A percentile compares a stretch with the other conserved stretches of the same genome.
Conservation (phyloP, 2,113 vertebrate genomes). For the Penelope pileata region DNA sequence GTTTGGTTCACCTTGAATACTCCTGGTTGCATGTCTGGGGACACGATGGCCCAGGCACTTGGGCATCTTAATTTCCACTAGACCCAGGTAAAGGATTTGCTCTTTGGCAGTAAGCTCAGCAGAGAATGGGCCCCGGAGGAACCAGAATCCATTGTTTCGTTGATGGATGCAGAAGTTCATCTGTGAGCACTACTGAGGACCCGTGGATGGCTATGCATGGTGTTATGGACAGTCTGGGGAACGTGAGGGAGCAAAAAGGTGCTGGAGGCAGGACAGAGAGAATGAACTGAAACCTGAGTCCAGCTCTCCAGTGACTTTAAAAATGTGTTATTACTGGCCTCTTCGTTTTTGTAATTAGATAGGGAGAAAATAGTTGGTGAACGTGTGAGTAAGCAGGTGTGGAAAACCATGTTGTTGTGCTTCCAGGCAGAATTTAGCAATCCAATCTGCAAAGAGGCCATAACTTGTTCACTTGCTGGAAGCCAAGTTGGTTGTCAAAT, state of each 20-base stretch:
- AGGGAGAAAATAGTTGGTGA: not conserved
- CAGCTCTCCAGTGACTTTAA: not conserved
- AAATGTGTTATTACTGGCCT: not conserved
- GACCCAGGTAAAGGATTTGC: conserved; percentile 20
- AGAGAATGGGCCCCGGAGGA: not conserved
- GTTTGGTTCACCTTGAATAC: not conserved
- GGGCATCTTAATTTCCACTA: not conserved
- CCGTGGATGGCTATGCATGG: not conserved
- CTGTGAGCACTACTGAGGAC: not conserved
- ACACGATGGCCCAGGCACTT: not conserved
- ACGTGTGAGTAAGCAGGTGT: not conserved
- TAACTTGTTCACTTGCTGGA: not conserved
- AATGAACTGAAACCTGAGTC: not conserved
- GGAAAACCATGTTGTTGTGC: not conserved
- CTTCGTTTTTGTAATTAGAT: not conserved
- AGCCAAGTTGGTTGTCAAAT: not conserved
- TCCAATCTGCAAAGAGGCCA: not conserved
- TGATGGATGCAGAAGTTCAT: not conserved
- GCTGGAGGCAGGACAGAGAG: not conserved
- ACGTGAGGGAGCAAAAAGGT: not conserved
- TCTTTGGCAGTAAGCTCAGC: not conserved
- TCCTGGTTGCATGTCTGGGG: conserved; percentile 49
- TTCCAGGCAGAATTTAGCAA: conserved; percentile 9
- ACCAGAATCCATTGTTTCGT: not conserved
- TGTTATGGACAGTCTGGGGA: not conserved